Evolutionary conservation across 2,797 vertebrate genomes (phyloP).

Genomic region (Pseudotriccus pelzelni): DNA sequence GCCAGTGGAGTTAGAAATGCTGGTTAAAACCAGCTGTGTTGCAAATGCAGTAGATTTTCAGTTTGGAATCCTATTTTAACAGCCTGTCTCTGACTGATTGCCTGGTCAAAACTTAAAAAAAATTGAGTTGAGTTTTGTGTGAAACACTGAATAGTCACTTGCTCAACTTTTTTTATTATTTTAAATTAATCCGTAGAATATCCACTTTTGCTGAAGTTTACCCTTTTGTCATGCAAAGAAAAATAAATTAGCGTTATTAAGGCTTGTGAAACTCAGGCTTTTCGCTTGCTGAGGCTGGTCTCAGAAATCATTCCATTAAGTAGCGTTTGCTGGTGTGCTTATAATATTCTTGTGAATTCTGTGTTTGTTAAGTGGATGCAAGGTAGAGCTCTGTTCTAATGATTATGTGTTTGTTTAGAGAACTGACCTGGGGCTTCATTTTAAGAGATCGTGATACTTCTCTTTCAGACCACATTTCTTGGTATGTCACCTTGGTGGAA

Average conservation of each 20-base stretch:
- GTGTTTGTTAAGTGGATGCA: conserved; percentile 26
- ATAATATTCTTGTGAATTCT: conserved; percentile 13
- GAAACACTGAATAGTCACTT: conserved; percentile 57
- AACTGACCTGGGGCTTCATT: conserved; percentile 35
- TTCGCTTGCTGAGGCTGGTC: conserved; percentile 59
- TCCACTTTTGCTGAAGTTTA: conserved; percentile 66
- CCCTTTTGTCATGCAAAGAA: conserved; percentile 28
- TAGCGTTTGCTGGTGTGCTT: not conserved
- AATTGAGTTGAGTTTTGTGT: conserved; percentile 56
- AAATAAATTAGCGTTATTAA: not conserved
- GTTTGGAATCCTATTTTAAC: conserved; percentile 55
- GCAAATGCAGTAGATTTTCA: conserved; percentile 52
- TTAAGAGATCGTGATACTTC: not conserved
- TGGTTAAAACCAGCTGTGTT: conserved; percentile 9
- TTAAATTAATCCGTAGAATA: conserved; percentile 46
- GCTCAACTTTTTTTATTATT: conserved; percentile 42
- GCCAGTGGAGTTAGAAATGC: conserved; percentile 53
- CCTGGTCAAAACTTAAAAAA: conserved; percentile 20
- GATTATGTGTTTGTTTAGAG: not conserved
- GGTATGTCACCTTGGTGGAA: not conserved
- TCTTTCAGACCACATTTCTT: conserved; percentile 47
- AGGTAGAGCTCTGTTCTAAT: conserved; percentile 11
- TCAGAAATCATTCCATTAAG: conserved; percentile 69
- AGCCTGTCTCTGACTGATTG: conserved; percentile 51
- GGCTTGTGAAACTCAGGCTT: conserved; percentile 40